Evolutionary conservation across 2,797 vertebrate genomes (phyloP), one percentile per base, ranked within the genome.

Genomic region (Crocidura indochinensis): DNA sequence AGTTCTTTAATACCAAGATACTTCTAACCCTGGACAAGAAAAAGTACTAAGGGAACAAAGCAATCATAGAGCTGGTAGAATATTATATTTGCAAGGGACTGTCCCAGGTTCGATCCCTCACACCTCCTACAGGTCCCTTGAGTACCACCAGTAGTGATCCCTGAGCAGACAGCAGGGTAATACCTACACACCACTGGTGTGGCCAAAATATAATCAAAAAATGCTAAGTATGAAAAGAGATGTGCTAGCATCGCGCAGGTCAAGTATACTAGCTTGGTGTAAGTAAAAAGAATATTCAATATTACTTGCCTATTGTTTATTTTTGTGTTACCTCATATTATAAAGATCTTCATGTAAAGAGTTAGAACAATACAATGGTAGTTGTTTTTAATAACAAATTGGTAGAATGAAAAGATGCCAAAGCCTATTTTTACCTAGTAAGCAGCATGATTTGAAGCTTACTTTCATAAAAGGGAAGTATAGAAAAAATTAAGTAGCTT

Each of bases 381-480:
- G 93, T 96, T 96, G 95, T 91, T 93, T 92, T 95, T 96, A 95
- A 95, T 94, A 95, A 93, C 94, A 95, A 72, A 95, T 95, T 95
- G 95, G 72, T 72, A 93, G 88, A 81, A 94, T 91, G 82, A 17
- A 0, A 93, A 84, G 87, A 95, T 95, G 72, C 88, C 72, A 92
- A 87, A 95, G 87, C 81, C 81, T 90, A 75, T 74, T 94, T 84
- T n/a, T 93, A 93, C 94, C 85, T 93, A 92, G 87, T 89, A 85
- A 94, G 88, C 86, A 90, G 62, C 83, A 87, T 94, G 72, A 26
- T 51, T 90, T 78, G 74, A 88, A 74, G 64, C 60, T 95, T 44
- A 44, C 72, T 19, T 65, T 65, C 51, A 27, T 1, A 2, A 73
- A 83, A 76, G 31, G 17, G 49, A 90, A 65, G 60, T 27, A 60